A percentile compares a stretch with the other conserved stretches of the same genome.
Evolutionary conservation across 92 coral and sea anemone species (phyloP).

Genomic region (Muricea muricata): DNA sequence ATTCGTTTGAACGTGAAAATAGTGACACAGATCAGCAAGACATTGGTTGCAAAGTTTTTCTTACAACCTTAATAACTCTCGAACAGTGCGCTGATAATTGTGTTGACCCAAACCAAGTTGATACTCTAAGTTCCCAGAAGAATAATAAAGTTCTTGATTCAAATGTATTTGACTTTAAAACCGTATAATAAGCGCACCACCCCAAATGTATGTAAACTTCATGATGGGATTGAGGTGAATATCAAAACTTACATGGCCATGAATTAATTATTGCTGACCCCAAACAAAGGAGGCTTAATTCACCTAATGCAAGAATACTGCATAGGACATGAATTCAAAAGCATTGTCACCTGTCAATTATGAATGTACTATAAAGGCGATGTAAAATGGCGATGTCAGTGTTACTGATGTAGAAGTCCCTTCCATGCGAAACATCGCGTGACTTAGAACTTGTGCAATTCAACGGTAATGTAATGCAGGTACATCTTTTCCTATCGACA

Average conservation of each 20-base stretch:
- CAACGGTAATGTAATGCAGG: slow-evolving; percentile 33
- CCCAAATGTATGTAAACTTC: slow-evolving; percentile 55
- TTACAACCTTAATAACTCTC: not conserved
- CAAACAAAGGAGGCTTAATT: not conserved
- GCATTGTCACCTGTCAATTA: slow-evolving; percentile 22
- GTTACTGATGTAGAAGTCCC: slow-evolving; percentile 63
- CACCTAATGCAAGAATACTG: slow-evolving; percentile 26
- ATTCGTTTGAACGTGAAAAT: not conserved
- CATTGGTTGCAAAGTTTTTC: slow-evolving; percentile 36
- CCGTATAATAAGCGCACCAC: slow-evolving; percentile 51
- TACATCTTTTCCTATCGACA: too few relatives aligned
- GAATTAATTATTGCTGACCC: slow-evolving; percentile 44
- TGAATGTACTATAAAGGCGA: slow-evolving; percentile 23
- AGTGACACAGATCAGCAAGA: not conserved
- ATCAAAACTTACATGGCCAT: slow-evolving; percentile 37
- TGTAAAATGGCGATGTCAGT: slow-evolving; percentile 41
- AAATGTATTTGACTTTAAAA: slow-evolving; percentile 49
- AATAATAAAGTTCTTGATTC: slow-evolving; percentile 53
- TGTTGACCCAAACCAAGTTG: slow-evolving; percentile 1
- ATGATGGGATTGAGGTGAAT: slow-evolving; percentile 64
- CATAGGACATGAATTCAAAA: not conserved
- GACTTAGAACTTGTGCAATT: slow-evolving; percentile 49
- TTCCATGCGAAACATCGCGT: slow-evolving; percentile 38
- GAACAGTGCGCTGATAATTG: not conserved
- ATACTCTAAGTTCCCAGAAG: slow-evolving; percentile 19